Evolutionary conservation across 2,888 invertebrate genomes (phyloP).

Genomic region (Esperia sulphurella): DNA sequence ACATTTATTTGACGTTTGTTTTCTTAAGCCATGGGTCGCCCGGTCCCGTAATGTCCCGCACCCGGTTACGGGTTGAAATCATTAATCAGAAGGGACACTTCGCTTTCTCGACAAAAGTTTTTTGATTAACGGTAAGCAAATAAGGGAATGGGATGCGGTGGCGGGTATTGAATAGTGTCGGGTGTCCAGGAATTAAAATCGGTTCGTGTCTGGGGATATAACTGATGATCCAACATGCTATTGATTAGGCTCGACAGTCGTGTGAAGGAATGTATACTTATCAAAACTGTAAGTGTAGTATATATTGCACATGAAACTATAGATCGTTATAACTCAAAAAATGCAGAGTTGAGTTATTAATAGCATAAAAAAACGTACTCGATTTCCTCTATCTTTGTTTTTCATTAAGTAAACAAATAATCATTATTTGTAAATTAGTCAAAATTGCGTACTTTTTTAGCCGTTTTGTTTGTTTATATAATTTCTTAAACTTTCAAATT

Average conservation of each 20-base stretch:
- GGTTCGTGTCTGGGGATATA: neutral
- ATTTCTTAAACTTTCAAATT: no score
- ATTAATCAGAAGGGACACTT: slow-evolving; percentile 55
- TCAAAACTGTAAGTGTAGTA: neutral
- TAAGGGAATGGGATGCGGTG: slow-evolving; percentile 52
- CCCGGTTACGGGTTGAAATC: slow-evolving; percentile 53
- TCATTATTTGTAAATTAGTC: no score
- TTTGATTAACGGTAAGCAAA: slow-evolving; percentile 66
- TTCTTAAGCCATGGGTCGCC: slow-evolving; percentile 49
- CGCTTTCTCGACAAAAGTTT: slow-evolving; percentile 61
- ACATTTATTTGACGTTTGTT: slow-evolving; percentile 60
- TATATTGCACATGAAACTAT: no score
- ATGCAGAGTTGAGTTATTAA: no score
- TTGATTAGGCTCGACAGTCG: slow-evolving; percentile 4
- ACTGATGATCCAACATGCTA: neutral
- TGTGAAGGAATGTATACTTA: slow-evolving; percentile 5
- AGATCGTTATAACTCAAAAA: no score
- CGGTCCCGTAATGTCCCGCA: slow-evolving; percentile 24
- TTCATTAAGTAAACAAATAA: no score
- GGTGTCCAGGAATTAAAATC: slow-evolving; percentile 4
- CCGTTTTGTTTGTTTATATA: no score
- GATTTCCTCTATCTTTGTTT: no score
- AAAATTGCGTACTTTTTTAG: no score
- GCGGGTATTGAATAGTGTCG: slow-evolving; percentile 14
- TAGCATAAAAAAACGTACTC: no score